phyloP scores from a whole-genome alignment of 2,113 vertebrate species.

The Proteles cristata region DNA sequence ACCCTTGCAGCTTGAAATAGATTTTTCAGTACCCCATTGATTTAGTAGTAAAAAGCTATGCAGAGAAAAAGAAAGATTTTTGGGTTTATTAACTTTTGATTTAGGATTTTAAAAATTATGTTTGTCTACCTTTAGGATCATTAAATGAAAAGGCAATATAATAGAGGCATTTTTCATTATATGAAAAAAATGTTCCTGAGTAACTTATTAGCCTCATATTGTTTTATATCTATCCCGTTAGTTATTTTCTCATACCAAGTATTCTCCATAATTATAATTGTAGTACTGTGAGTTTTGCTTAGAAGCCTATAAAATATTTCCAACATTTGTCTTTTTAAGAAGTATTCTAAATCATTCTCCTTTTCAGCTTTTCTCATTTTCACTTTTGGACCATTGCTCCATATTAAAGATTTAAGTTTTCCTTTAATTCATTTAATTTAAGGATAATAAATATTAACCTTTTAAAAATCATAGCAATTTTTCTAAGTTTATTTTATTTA shows the following conservation, averaged over 20 bases:
- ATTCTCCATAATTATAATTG: neutral
- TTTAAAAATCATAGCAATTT: neutral
- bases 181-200: neutral
- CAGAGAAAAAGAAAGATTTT: neutral
- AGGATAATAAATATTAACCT: neutral
- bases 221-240: neutral
- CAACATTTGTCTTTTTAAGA: neutral
- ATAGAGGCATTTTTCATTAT: neutral
- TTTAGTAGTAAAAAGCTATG: neutral
- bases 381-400: neutral
- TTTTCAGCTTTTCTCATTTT: slow-evolving; percentile 16
- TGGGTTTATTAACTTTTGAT: neutral
- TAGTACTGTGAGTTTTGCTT: neutral
- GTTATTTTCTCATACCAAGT: neutral
- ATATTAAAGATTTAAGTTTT: neutral
- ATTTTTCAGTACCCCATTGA: neutral
- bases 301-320: neutral
- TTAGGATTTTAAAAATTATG: neutral
- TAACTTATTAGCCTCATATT: neutral
- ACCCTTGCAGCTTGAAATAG: neutral
- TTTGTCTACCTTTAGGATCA: neutral
- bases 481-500: too few species aligned
- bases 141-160: neutral
- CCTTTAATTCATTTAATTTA: neutral
- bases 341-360: neutral